Evolutionary conservation across 2,888 invertebrate genomes (phyloP), one percentile per base, ranked within the genome.

Genomic region (Lasioglossum marginatum): DNA sequence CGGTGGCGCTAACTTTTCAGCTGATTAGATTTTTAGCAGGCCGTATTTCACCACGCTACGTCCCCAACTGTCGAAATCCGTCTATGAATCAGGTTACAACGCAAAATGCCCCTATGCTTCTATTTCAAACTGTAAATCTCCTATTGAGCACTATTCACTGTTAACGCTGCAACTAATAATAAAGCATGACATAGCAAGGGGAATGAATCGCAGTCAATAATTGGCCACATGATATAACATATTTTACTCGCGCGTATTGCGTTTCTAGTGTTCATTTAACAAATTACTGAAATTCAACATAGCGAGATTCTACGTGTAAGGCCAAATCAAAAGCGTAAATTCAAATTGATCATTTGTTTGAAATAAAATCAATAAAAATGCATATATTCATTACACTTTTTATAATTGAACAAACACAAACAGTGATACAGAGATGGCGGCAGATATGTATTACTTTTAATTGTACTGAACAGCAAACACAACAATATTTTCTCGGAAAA

Each of bases 1-100:
- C 82, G 66, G 10, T 4, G 27, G 19, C n/a, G 37, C 81, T 76
- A 73, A 66, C 72, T 83, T 77, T 57, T 45, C 31, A 60, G 37
- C 45, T 77, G 89, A 89, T 88, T 89, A 89, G 80, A 89, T 83
- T 89, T 86, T 85, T 89, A 80, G 40, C 40, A n/a, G 1, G 4
- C 12, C 68, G 68, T 37, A 23, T 23, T 68, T 68, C 70, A 40
- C 70, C 40, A 0, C 2, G 34, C 40, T 6, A 14, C 40, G n/a
- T 40, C 12, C 40, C n/a, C 70, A 3, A 40, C 63, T 5, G 70
- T 70, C 70, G 70, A 70, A 37, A 1, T 37, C 19, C 37, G 66
- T 3, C 23, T 19, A 23, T 12, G 37, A 23, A 68, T 23, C 34
- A 10, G 23, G 37, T 10, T 12, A 37, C 23, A 68, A 4, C 23